phyloP scores from a whole-genome alignment of 1,140 invertebrate species.

The Drosophila watanabei region DNA sequence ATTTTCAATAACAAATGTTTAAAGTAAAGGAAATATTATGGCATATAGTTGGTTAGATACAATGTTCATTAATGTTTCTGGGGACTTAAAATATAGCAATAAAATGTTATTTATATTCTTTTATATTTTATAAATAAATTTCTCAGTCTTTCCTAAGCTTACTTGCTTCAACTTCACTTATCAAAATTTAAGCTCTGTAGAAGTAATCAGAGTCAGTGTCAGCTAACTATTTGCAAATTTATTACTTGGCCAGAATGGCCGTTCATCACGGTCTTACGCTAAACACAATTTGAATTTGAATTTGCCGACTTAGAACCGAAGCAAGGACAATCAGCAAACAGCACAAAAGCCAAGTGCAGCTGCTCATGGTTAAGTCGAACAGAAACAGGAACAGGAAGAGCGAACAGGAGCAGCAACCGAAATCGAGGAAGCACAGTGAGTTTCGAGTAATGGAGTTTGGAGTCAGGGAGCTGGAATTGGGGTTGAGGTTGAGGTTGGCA shows the following conservation, averaged over 20 bases:
- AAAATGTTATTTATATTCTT: neutral
- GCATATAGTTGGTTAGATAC: too few relatives aligned
- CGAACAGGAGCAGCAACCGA: conserved; percentile 8
- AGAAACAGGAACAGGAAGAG: conserved; percentile 20
- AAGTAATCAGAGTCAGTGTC: conserved; percentile 33
- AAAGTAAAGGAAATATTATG: neutral
- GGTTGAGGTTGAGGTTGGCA: conserved; percentile 17
- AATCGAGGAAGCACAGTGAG: conserved; percentile 5
- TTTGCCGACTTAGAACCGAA: conserved; percentile 60
- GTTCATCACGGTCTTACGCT: conserved; percentile 37
- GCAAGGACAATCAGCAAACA: conserved; percentile 43
- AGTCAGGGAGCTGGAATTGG: neutral
- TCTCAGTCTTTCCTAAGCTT: neutral
- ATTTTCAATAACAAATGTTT: neutral
- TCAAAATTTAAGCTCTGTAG: neutral
- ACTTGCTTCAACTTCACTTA: neutral
- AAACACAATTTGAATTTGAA: conserved; percentile 54
- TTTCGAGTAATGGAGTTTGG: neutral
- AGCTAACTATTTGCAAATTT: conserved; percentile 40
- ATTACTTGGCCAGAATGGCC: conserved; percentile 26
- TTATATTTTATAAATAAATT: neutral
- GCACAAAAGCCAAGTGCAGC: conserved; percentile 47
- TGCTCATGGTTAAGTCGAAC: conserved; percentile 48
- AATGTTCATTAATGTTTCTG: too few relatives aligned
- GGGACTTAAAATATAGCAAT: too few relatives aligned